Conservation (phyloP, 2,888 invertebrate species). For the Drosophila ochracea region DNA sequence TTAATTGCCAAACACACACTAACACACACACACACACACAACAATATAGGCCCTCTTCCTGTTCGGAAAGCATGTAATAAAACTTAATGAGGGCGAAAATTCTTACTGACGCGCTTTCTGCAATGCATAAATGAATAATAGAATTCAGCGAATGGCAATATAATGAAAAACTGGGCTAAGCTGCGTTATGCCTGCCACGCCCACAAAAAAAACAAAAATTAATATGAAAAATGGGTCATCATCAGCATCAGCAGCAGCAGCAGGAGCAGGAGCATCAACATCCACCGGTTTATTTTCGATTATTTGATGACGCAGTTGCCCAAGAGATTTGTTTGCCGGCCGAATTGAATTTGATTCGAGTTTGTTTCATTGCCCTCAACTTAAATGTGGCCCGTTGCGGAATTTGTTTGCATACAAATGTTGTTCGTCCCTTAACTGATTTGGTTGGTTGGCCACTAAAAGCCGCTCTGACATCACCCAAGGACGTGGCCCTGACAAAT, state of each 20-base stretch:
- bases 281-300: neutral
- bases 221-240: conserved; percentile 10
- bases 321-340: conserved; percentile 14
- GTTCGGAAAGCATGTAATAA: conserved; percentile 53
- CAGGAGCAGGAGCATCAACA: neutral
- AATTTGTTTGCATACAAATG: conserved; percentile 56
- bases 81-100: conserved; percentile 71
- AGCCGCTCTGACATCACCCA: conserved; percentile 71
- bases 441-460: conserved; percentile 66
- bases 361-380: neutral
- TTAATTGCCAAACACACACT: conserved; percentile 42
- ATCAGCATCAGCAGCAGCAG: neutral
- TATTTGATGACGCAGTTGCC: conserved; percentile 30
- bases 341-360: conserved; percentile 5
- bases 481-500: conserved; percentile 57
- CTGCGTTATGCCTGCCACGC: conserved; percentile 9
- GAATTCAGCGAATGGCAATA: conserved; percentile 14
- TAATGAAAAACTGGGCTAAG: conserved; percentile 21
- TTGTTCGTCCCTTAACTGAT: conserved; percentile 53
- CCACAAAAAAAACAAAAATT: neutral
- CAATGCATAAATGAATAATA: conserved; percentile 60
- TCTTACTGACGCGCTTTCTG: conserved; percentile 63
- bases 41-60: neutral
- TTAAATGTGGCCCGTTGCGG: conserved; percentile 9
- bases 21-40: conserved; percentile 7